These are phyloP conservation scores for Disparrhopalites patrizii DNA, from an alignment of 2,888 invertebrate species.

Conservation along the genomic window DNA sequence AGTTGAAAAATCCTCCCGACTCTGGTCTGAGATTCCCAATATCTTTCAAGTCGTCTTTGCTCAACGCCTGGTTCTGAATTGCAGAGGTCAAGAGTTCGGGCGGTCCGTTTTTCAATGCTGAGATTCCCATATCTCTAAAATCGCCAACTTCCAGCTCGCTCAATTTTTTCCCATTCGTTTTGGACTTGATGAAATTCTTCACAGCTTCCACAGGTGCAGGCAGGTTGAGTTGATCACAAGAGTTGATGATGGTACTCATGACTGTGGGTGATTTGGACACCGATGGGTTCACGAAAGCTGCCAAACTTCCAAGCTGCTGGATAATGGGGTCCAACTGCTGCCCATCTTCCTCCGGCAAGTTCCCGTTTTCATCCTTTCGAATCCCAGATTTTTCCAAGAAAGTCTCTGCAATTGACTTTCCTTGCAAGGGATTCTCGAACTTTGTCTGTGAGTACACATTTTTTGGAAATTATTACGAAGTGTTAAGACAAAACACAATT, in stretches of 20 bases:
- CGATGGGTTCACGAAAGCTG: slow-evolving; percentile 41
- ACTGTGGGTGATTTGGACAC: slow-evolving; percentile 28
- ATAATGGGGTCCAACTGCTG: background rate
- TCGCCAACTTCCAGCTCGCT: slow-evolving; percentile 28
- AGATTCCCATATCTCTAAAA: slow-evolving; percentile 31
- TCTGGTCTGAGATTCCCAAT: slow-evolving; percentile 30
- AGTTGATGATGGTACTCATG: slow-evolving; percentile 30
- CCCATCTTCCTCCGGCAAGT: background rate
- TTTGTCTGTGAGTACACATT: slow-evolving; percentile 27
- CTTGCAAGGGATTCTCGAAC: slow-evolving; percentile 42
- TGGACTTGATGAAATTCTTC: slow-evolving; percentile 25
- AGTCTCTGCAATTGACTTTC: slow-evolving; percentile 39
- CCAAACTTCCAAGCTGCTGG: slow-evolving; percentile 32
- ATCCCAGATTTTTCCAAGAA: slow-evolving; percentile 34
- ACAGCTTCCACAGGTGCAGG: slow-evolving; percentile 41
- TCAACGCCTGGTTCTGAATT: slow-evolving; percentile 27
- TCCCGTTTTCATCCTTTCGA: slow-evolving; percentile 26
- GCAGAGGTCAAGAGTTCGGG: slow-evolving; percentile 36
- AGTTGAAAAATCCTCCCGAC: slow-evolving; percentile 23
- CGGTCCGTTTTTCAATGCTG: slow-evolving; percentile 41
- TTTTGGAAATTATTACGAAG: background rate
- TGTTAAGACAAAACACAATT: slow-evolving; percentile 1
- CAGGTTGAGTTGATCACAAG: slow-evolving; percentile 40
- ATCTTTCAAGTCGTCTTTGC: slow-evolving; percentile 31
- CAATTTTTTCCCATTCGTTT: slow-evolving; percentile 27